These are phyloP conservation scores for Trissolcus basalis DNA, from an alignment of 1,140 invertebrate genomes.

Conservation along the genomic window DNA sequence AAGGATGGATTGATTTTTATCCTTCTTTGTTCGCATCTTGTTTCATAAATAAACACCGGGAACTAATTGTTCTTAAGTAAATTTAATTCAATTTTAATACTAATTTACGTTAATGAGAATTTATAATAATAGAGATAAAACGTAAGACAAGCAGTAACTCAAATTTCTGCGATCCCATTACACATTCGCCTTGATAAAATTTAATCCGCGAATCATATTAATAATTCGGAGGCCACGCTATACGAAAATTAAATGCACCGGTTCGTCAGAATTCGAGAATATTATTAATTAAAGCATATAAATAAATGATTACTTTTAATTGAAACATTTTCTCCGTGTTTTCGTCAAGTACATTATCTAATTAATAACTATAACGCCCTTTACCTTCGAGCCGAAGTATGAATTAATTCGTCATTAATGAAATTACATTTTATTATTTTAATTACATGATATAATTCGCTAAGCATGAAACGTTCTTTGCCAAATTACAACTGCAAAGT, in stretches of 20 bases:
- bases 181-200: slow-evolving; percentile 43
- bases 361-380: slow-evolving; percentile 38
- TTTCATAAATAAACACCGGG: too few relatives aligned
- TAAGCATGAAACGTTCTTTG: too few relatives aligned
- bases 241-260: slow-evolving; percentile 50
- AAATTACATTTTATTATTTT: slow-evolving; percentile 44
- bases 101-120: slow-evolving; percentile 13
- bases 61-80: slow-evolving; percentile 1
- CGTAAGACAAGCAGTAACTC: slow-evolving; percentile 31
- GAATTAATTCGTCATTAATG: slow-evolving; percentile 34
- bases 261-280: slow-evolving; percentile 52
- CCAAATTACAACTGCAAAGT: slow-evolving; percentile 4
- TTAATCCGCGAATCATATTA: slow-evolving; percentile 48
- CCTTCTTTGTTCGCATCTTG: too few relatives aligned
- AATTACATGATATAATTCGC: too few relatives aligned
- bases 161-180: slow-evolving; percentile 39
- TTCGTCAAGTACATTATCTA: slow-evolving; percentile 44
- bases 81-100: slow-evolving; percentile 13
- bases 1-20: too few relatives aligned
- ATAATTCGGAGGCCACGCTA: slow-evolving; percentile 45
- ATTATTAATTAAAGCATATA: slow-evolving; percentile 53
- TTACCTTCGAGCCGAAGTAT: slow-evolving; percentile 26
- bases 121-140: slow-evolving; percentile 38
- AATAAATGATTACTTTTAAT: slow-evolving; percentile 53
- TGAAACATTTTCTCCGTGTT: slow-evolving; percentile 48